phyloP scores from a whole-genome alignment of 1,140 invertebrate species.

The Temnothorax curvispinosus region DNA sequence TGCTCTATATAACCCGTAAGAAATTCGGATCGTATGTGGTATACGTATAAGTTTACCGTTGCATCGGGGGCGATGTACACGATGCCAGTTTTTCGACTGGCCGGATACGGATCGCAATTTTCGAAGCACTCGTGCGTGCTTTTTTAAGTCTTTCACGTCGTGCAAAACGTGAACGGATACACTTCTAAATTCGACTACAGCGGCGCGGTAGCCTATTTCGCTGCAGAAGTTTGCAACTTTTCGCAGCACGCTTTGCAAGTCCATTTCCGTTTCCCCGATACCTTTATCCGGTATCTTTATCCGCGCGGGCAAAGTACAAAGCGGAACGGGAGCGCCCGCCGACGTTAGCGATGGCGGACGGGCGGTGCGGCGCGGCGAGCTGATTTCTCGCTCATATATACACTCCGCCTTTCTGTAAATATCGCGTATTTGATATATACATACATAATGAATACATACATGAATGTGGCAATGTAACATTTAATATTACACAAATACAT shows the following conservation, averaged over 20 bases:
- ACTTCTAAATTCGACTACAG: conserved; percentile 45
- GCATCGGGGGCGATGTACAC: conserved; percentile 23
- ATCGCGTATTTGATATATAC: background rate
- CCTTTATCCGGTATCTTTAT: conserved; percentile 64
- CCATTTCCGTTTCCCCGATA: conserved; percentile 54
- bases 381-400: conserved; percentile 16
- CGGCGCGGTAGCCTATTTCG: conserved; percentile 45
- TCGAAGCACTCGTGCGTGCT: conserved; percentile 57
- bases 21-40: conserved; percentile 31
- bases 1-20: conserved; percentile 9
- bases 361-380: background rate
- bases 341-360: no score
- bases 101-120: conserved; percentile 58
- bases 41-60: conserved; percentile 20
- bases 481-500: conserved; percentile 48
- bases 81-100: conserved; percentile 45
- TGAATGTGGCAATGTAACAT: conserved; percentile 6
- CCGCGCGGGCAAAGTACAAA: conserved; percentile 33
- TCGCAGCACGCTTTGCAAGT: conserved; percentile 61
- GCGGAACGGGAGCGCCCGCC: background rate
- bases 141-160: conserved; percentile 59
- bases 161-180: conserved; percentile 54
- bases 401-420: background rate
- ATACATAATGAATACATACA: background rate
- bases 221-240: conserved; percentile 63